Evolutionary conservation across 2,888 invertebrate genomes (phyloP).

Genomic region (Suillia variegata): DNA sequence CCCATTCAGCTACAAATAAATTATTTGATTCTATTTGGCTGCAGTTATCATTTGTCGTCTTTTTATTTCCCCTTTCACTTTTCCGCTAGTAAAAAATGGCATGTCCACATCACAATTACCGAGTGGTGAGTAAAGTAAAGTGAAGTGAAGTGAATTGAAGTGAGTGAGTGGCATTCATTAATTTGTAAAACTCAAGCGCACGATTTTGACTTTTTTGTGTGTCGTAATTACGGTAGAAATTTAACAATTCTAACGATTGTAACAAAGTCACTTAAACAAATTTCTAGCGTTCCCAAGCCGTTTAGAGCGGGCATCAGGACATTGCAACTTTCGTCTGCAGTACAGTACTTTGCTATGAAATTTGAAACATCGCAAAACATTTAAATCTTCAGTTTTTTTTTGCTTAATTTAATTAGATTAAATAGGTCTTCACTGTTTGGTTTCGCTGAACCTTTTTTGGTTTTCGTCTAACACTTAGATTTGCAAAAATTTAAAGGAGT

Average conservation of each 20-base stretch:
- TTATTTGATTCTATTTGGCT: background rate
- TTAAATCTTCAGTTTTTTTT: too few relatives aligned
- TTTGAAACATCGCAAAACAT: too few relatives aligned
- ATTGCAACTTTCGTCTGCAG: too few relatives aligned
- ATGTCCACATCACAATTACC: background rate
- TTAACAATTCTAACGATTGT: background rate
- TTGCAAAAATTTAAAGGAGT: too few relatives aligned
- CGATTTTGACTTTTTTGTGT: conserved; percentile 23
- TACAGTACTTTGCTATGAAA: too few relatives aligned
- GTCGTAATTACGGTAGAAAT: conserved; percentile 10
- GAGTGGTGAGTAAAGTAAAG: too few relatives aligned
- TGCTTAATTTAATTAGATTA: too few relatives aligned
- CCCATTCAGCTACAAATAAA: background rate
- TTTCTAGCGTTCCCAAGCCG: background rate
- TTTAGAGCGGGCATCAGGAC: background rate
- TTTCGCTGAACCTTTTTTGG: too few relatives aligned
- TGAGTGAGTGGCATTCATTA: too few relatives aligned
- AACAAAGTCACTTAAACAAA: background rate
- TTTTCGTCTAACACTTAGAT: too few relatives aligned
- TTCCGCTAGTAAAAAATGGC: background rate
- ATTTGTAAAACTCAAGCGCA: conserved; percentile 19
- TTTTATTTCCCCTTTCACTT: background rate
- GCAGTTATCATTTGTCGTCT: background rate
- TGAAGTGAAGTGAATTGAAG: too few relatives aligned
- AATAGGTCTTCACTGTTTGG: too few relatives aligned